Conservation (phyloP, 2,797 vertebrate species). For the Gallinago solitaria region DNA sequence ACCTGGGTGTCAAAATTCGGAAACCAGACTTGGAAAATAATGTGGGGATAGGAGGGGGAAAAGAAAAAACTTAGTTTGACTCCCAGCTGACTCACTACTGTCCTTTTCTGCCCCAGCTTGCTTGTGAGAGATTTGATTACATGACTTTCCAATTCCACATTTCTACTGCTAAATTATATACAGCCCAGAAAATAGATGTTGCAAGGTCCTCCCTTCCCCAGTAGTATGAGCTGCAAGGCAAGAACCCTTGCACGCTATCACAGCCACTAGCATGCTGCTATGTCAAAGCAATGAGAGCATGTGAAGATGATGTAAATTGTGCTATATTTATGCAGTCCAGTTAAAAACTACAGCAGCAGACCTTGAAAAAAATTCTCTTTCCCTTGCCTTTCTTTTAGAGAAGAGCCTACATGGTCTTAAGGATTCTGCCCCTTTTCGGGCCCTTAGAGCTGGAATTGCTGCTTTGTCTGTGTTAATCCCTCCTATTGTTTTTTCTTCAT, state of each 20-base stretch:
- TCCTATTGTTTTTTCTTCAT: neutral
- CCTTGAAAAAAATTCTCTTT: neutral
- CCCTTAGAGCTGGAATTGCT: neutral
- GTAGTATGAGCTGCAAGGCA: neutral
- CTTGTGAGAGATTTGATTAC: neutral
- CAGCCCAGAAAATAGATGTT: neutral
- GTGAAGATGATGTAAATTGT: neutral
- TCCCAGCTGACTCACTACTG: neutral
- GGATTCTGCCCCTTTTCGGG: neutral
- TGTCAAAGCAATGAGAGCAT: neutral
- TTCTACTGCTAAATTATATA: neutral
- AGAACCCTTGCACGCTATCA: neutral
- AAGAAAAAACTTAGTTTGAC: neutral
- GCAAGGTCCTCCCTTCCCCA: neutral
- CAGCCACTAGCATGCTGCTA: neutral
- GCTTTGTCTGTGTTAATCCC: neutral
- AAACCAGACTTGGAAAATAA: neutral
- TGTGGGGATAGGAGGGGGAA: neutral
- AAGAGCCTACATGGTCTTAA: neutral
- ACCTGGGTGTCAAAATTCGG: neutral
- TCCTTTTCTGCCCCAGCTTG: neutral
- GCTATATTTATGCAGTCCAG: neutral
- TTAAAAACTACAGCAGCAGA: neutral
- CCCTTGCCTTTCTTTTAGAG: neutral
- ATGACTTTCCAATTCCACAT: neutral